Percentiles rank a stretch among this genome's conserved stretches.
These are phyloP conservation scores for Labia minor DNA, from an alignment of 2,888 invertebrate species.

Conservation along the genomic window DNA sequence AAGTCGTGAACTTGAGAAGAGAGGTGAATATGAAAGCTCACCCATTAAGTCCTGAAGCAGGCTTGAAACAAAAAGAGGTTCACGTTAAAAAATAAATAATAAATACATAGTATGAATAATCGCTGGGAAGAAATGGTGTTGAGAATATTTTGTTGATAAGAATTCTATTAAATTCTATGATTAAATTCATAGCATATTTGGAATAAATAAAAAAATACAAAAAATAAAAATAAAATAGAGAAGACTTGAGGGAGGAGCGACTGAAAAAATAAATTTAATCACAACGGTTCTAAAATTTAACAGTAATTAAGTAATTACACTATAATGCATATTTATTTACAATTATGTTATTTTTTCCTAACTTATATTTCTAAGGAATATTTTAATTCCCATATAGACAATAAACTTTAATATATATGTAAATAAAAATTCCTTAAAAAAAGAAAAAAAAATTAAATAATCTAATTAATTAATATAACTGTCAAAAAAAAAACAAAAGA, in stretches of 20 bases:
- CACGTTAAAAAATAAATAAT: not conserved
- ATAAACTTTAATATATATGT: conserved; percentile 13
- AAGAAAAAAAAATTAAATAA: not conserved
- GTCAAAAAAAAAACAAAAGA: not conserved
- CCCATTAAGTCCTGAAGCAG: not conserved
- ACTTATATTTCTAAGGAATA: not conserved
- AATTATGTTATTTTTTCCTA: not conserved
- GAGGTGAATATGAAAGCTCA: not conserved
- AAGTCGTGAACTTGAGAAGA: not conserved
- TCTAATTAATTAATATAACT: not conserved
- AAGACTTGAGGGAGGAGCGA: no score
- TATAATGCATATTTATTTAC: not conserved
- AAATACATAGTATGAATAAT: not conserved
- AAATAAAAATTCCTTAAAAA: not conserved
- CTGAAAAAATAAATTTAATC: no score
- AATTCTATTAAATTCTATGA: not conserved
- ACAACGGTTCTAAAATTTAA: conserved; percentile 7
- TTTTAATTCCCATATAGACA: conserved; percentile 2
- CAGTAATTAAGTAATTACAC: conserved; percentile 8
- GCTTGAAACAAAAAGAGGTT: not conserved
- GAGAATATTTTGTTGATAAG: not conserved
- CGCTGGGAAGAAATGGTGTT: not conserved
- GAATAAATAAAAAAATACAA: no score
- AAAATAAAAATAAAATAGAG: no score
- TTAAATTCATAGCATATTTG: not conserved